Evolutionary conservation across 2,797 vertebrate species (phyloP).

Genomic region (Fistularia tabacaria): DNA sequence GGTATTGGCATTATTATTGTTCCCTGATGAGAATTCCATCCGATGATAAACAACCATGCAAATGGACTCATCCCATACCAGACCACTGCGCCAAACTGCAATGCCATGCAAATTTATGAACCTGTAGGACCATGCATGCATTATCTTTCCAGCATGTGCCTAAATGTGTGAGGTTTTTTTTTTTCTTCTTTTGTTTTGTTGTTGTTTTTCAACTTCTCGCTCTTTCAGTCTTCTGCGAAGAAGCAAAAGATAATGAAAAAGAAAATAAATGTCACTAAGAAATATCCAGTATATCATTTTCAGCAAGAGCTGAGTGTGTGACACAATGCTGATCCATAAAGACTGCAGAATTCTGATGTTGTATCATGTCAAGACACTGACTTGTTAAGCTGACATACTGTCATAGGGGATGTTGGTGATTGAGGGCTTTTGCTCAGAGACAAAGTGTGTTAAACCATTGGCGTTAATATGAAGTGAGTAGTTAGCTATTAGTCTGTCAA

Average conservation of each 20-base stretch:
- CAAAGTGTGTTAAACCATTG: conserved; percentile 20
- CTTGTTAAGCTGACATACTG: conserved; percentile 53
- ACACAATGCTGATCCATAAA: conserved; percentile 25
- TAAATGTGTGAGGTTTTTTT: too few relatives aligned
- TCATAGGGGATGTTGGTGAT: conserved; percentile 51
- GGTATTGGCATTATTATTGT: conserved; percentile 62
- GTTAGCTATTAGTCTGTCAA: conserved; percentile 33
- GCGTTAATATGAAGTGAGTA: conserved; percentile 48
- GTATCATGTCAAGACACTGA: conserved; percentile 41
- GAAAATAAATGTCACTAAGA: neutral
- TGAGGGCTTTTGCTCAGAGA: conserved; percentile 22
- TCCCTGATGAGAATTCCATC: conserved; percentile 57
- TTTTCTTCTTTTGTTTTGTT: too few relatives aligned
- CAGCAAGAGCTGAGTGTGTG: too few relatives aligned
- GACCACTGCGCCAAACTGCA: conserved; percentile 34
- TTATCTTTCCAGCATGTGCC: conserved; percentile 14
- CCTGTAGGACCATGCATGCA: conserved; percentile 27
- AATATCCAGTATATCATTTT: conserved; percentile 6
- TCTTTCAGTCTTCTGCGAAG: neutral
- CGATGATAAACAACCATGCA: conserved; percentile 69
- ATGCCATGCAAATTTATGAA: conserved; percentile 45
- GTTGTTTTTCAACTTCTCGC: neutral
- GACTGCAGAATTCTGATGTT: conserved; percentile 26
- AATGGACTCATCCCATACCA: conserved; percentile 61
- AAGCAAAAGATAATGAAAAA: neutral